These are phyloP conservation scores for Acrobasis consociella DNA, from an alignment of 2,888 invertebrate genomes.

Conservation along the genomic window DNA sequence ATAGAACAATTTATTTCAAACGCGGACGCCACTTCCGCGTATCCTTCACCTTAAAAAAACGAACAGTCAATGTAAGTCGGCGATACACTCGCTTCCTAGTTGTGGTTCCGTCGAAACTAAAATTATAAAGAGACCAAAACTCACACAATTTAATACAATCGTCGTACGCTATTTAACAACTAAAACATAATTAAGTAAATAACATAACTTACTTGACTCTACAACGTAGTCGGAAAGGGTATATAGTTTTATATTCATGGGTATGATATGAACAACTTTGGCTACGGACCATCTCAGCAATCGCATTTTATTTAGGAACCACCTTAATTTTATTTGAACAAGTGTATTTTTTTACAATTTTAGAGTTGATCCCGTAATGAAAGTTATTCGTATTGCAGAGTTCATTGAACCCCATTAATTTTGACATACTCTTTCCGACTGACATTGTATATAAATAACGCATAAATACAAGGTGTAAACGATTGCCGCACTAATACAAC, in stretches of 20 bases:
- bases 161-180: constrained; percentile 54
- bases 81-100: too few species aligned
- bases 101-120: constrained; percentile 10
- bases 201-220: constrained; percentile 46
- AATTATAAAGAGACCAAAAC: constrained; percentile 29
- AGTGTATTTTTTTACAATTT: constrained; percentile 22
- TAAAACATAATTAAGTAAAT: constrained; percentile 41
- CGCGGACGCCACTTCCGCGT: too few species aligned
- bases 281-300: not conserved
- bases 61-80: too few species aligned
- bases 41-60: too few species aligned
- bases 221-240: not conserved
- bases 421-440: not conserved
- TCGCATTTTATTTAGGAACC: too few species aligned
- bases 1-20: too few species aligned
- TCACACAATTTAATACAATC: constrained; percentile 32
- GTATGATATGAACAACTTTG: not conserved
- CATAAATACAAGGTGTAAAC: constrained; percentile 69
- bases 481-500: constrained; percentile 44
- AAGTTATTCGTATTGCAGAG: not conserved
- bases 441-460: constrained; percentile 24
- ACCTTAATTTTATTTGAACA: not conserved
- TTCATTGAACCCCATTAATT: not conserved
- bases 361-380: not conserved
- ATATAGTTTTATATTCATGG: not conserved